Base-by-base conservation (phyloP, 1,140 invertebrate genomes). In the Neocloeon triangulifer region DNA sequence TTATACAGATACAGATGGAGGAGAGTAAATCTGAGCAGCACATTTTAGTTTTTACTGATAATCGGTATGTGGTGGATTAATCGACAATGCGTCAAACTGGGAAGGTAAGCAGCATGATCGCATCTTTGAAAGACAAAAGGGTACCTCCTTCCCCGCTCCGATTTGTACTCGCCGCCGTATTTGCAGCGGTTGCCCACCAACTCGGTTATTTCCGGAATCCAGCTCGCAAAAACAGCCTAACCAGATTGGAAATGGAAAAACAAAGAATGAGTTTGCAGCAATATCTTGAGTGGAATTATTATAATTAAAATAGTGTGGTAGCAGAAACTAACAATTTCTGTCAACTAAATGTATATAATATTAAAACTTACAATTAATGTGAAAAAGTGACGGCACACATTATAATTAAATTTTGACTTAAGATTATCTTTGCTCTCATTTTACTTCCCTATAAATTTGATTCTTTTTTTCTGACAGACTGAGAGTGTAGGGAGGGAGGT, bases 141-240 rank as follows among this genome's bases (percentile, higher is more conserved):
- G 65, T 85, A 89, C 85, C 84, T 88, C 79, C 84, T 84, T 72
- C 86, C 82, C 66, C 82, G 70, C 70, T 91, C 85, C 69, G 85
- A 82, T 69, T 79, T 89, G 73, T 88, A 91, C 60, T 81, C 75
- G 64, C 88, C 88, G 68, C 86, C 85, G 71, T 92, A 94, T 72
- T 91, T 92, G 69, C 82, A 77, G 58, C 86, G 73, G 66, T 86
- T 82, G 58, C 85, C 86, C 61, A 89, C 78, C 64, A 95, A 79
- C 66, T 92, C 86, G 59, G 84, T 88, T 66, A 95, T 94, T 74
- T 95, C 89, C 58, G 89, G 89, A 64, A 95, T 89, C 80, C 84
- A 92, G 71, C 82, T 92, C 66, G 88, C 86, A 77, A 95, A 94
- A 70, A 94, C 80, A 68, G 80, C 81, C 80, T 86, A 80, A 35